Conservation (phyloP, 1,140 invertebrate genomes). For the Drosophila takahashii region DNA sequence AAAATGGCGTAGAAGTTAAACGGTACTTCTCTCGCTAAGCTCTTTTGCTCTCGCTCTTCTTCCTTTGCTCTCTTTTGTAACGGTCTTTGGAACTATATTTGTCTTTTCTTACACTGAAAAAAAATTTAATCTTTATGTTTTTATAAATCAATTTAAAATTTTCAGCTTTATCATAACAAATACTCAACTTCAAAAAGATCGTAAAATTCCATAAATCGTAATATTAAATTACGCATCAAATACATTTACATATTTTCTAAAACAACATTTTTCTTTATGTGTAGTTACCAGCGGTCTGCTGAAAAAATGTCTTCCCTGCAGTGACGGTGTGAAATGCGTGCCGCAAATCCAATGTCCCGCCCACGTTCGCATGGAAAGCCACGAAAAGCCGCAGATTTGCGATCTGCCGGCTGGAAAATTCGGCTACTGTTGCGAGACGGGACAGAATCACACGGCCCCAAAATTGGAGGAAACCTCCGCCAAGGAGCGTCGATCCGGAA, state of each 20-base stretch:
- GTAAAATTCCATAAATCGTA: too few species aligned
- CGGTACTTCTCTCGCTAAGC: not conserved
- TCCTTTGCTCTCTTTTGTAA: not conserved
- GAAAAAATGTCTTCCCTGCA: slow-evolving; percentile 82
- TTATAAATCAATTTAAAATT: too few species aligned
- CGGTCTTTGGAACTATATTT: not conserved
- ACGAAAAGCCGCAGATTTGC: slow-evolving; percentile 85
- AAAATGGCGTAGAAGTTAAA: not conserved
- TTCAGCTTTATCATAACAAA: too few species aligned
- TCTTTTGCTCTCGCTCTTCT: not conserved
- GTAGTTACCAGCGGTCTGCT: slow-evolving; percentile 53
- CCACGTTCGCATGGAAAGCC: slow-evolving; percentile 85
- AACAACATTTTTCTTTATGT: not conserved
- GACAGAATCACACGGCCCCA: slow-evolving; percentile 86
- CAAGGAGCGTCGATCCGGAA: slow-evolving; percentile 12
- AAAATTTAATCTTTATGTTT: not conserved
- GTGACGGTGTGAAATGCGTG: slow-evolving; percentile 85
- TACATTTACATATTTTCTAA: too few species aligned
- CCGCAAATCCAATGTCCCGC: slow-evolving; percentile 88
- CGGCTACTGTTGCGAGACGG: slow-evolving; percentile 87
- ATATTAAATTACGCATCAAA: too few species aligned
- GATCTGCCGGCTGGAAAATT: slow-evolving; percentile 83
- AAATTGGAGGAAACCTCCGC: not conserved
- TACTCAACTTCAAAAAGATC: too few species aligned
- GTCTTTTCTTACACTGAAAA: not conserved